Base-by-base conservation (phyloP, 2,113 vertebrate genomes). In the Corythoichthys intestinalis region DNA sequence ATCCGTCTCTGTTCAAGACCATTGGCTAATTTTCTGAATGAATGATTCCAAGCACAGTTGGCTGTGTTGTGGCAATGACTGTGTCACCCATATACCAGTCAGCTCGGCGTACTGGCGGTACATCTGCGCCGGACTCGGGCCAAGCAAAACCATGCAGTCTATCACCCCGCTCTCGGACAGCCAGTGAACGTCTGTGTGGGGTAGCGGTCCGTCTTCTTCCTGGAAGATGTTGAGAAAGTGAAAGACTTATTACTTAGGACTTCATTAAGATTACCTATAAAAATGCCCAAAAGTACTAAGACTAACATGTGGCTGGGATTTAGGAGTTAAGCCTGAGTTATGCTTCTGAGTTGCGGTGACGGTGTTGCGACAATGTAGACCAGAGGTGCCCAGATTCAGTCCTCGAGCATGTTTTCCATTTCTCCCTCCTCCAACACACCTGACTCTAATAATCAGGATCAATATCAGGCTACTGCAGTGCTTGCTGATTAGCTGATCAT, bases 151-250 rank as follows among this genome's bases (percentile, higher is more conserved):
- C 75, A 92, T 94, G 71, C 93, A 93, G 84, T 98, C 95, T 41
- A 99, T 94, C 66, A 94, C 92, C 0, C 96, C 97, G 8, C 94
- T 94, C 83, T 99, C 96, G 44, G 96, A 98, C 88, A 97, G 92
- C 96, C 96, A 98, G 79, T 74, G 90, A 28, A 98, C 87, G 56
- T 95, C 88, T 1, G 93, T 94, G 48, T 82, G 85, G 73, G 89
- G 88, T 4, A 73, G 49, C 5, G 78, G 61, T 60, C 82, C 39
- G 84, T 92, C 87, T 83, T 93, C 89, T 80, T 92, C 67, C 67
- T 82, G 20, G 20, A 28, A 28, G 20, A 28, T 28, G 20, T 28
- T 28, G 20, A 28, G 3, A 50, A 50, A 50, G 1, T 4, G 14
- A 15, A n/a, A 54, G 20, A 54, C 20, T 54, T 54, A 2, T 35